Conservation (phyloP, 2,797 vertebrate species). For the Heteromormyrus szaboi region DNA sequence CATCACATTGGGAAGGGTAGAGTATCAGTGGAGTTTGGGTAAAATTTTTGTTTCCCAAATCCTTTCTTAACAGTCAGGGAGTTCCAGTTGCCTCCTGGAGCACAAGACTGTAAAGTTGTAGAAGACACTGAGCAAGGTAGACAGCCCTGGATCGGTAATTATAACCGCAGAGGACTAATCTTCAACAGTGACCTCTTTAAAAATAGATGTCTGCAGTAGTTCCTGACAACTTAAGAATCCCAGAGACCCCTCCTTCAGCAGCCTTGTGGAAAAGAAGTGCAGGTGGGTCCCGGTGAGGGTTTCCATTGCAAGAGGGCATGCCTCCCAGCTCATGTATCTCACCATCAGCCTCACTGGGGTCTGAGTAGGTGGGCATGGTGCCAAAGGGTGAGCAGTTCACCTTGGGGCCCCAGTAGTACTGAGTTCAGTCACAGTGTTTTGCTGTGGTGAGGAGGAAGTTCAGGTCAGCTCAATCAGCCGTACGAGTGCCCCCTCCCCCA, state of each 20-base stretch:
- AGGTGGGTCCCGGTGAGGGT: background rate
- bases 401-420: conserved; percentile 30
- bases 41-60: background rate
- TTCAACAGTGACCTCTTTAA: background rate
- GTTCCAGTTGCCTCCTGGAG: background rate
- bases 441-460: conserved; percentile 42
- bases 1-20: background rate
- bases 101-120: background rate
- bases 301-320: conserved; percentile 8
- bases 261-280: background rate
- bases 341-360: conserved; percentile 8
- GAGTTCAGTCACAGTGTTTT: conserved; percentile 44
- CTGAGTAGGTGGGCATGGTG: conserved; percentile 32
- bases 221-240: background rate
- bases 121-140: background rate
- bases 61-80: background rate
- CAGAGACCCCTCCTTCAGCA: background rate
- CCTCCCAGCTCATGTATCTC: conserved; percentile 28
- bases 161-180: conserved; percentile 1
- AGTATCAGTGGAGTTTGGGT: background rate
- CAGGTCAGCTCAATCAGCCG: conserved; percentile 11
- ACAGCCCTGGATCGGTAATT: background rate
- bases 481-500: background rate
- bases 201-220: conserved; percentile 3
- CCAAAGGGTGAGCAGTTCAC: conserved; percentile 26